Base-by-base conservation (phyloP, 2,797 vertebrate species). In the Hylomyscus alleni region DNA sequence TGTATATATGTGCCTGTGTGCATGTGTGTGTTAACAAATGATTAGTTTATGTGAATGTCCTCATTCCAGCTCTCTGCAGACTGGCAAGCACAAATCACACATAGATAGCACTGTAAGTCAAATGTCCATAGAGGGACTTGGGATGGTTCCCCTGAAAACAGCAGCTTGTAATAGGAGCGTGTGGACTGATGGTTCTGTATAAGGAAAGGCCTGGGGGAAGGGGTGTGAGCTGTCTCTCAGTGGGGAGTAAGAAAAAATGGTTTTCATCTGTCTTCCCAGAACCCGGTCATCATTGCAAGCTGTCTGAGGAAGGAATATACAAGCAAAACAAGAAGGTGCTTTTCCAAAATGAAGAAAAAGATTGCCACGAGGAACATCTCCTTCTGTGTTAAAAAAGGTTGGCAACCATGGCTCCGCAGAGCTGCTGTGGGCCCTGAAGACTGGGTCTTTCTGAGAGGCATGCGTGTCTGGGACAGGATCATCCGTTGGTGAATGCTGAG, bases 341-440 rank as follows among this genome's bases (percentile, higher is more conserved):
- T 98, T 13, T 98, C 56, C 95, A 99, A 98, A 98, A 98, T 67
- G 56, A 99, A 98, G 94, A 98, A 91, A 87, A 99, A 98, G 96
- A 97, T 99, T 47, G 99, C 99, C 83, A 98, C 98, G 0, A 99
- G 99, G 97, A 99, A 99, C 93, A 77, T 99, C 85, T 99, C 99
- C 0, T 99, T 99, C 98, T 99, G 99, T 26, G 99, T 99, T 11
- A 99, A 98, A 75, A 99, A 99, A 99, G 99, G 99, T 99, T 34
- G 62, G 97, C 91, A 69, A 44, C 6, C 15, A 9, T 11, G 29
- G 40, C 56, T 91, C 54, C 10, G 24, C 3, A 77, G 40, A 84
- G 20, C 0, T 0, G 44, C 4, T 40, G 62, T 67, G 22, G 56
- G 3, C n/a, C 91, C 29, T 69, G 34, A 78, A 44, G 3, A 34